Percentiles rank a stretch among this genome's conserved stretches.
Conservation (phyloP, 2,113 vertebrate species). For the Uria aalge region DNA sequence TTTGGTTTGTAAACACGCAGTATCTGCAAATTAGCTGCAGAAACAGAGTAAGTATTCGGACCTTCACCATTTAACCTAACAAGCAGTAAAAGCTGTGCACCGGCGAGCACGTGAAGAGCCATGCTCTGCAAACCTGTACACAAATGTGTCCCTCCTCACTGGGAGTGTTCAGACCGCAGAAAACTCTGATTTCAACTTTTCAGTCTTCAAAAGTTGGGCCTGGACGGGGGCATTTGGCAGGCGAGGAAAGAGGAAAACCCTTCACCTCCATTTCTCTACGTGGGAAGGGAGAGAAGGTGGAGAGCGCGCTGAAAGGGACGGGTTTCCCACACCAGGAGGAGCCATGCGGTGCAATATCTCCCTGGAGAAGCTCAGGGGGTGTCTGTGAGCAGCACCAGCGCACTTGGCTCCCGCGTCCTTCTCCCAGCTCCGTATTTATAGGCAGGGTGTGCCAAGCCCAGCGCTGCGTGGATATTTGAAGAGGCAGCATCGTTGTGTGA, state of each 20-base stretch:
- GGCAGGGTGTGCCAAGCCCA: not conserved
- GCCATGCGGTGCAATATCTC: accelerated
- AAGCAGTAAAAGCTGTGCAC: not conserved
- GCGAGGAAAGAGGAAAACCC: not conserved
- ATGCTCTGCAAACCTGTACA: accelerated
- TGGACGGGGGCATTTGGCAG: not conserved
- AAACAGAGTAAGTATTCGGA: not conserved
- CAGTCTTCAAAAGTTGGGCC: not conserved
- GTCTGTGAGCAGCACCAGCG: not conserved
- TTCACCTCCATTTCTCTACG: not conserved
- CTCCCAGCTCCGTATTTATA: not conserved
- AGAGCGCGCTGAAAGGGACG: not conserved
- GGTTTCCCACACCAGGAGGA: not conserved
- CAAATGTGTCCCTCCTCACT: accelerated
- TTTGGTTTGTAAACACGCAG: not conserved
- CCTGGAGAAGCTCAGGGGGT: not conserved
- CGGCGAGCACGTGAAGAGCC: not conserved
- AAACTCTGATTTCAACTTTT: not conserved
- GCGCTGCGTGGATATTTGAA: not conserved
- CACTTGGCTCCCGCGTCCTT: accelerated
- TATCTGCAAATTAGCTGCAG: not conserved
- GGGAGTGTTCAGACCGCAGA: not conserved
- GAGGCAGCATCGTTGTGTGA: not conserved
- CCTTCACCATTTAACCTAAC: not conserved
- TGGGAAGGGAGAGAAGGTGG: no score